A percentile compares a stretch with the other conserved stretches of the same genome.
These are phyloP conservation scores for Sphaerolaimus hirsutus DNA, from an alignment of 2,888 invertebrate species.

Conservation along the genomic window DNA sequence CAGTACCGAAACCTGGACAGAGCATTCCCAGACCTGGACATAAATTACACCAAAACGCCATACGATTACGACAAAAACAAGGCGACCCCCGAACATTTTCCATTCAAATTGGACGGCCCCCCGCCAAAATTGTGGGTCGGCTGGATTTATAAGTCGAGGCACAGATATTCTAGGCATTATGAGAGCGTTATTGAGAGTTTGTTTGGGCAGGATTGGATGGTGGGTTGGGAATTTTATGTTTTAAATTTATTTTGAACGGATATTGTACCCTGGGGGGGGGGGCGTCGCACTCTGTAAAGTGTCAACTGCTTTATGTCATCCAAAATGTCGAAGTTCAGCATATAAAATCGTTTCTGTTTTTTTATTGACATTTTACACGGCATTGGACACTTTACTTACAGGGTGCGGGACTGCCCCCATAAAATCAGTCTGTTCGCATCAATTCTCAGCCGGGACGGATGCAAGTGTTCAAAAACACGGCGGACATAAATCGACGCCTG, in stretches of 20 bases:
- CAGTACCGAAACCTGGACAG: conserved; percentile 1
- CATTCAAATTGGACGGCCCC: background rate
- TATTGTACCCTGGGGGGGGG: too few species aligned
- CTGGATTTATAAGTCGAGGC: conserved; percentile 1
- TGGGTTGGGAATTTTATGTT: too few species aligned
- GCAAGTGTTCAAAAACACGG: conserved; percentile 23
- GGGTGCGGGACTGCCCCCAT: too few species aligned
- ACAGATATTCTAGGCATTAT: background rate
- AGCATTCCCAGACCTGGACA: conserved; percentile 4
- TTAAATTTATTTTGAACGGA: too few species aligned
- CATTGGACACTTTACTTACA: too few species aligned
- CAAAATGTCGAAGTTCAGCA: too few species aligned
- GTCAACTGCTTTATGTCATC: too few species aligned
- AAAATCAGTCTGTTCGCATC: background rate
- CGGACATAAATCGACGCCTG: conserved; percentile 15
- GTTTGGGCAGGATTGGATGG: background rate
- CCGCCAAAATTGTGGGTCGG: conserved; percentile 2
- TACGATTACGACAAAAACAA: conserved; percentile 11
- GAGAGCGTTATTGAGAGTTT: background rate
- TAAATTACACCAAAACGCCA: too few species aligned
- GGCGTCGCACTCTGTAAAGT: too few species aligned
- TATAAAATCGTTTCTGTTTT: too few species aligned
- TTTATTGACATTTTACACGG: too few species aligned
- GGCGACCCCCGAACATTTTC: background rate
- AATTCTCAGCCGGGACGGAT: conserved; percentile 12